Evolutionary conservation across 2,113 vertebrate genomes (phyloP).

Genomic region (Phoenicopterus ruber): DNA sequence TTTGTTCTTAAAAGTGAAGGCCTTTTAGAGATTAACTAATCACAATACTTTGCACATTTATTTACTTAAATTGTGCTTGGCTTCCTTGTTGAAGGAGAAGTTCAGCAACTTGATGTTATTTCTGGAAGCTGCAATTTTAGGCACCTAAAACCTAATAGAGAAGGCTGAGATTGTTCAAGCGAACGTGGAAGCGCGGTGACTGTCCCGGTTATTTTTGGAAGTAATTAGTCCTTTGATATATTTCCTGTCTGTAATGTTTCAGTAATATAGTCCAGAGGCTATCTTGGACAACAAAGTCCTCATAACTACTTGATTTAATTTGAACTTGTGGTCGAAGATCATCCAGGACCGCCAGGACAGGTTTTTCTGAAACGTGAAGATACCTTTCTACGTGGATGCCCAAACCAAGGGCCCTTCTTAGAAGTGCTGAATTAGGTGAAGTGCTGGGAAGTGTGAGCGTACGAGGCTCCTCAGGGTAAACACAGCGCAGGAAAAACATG

Average conservation of each 20-base stretch:
- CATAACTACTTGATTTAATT: background rate
- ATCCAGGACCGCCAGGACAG: background rate
- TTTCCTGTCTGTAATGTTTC: background rate
- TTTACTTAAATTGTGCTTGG: background rate
- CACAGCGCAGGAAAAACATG: background rate
- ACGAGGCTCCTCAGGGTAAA: background rate
- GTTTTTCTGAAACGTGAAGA: background rate
- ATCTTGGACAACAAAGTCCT: background rate
- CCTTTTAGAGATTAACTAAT: background rate
- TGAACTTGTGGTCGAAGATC: background rate
- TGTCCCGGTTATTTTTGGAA: background rate
- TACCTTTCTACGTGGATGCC: background rate
- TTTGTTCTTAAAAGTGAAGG: constrained; percentile 42
- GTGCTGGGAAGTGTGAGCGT: background rate
- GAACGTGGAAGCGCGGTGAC: fast-evolving
- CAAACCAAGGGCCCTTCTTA: background rate
- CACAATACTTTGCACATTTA: background rate
- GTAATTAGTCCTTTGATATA: constrained; percentile 26
- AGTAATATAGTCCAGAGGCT: background rate
- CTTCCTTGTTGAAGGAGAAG: background rate
- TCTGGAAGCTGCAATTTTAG: constrained; percentile 23
- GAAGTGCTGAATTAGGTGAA: background rate
- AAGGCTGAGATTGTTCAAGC: background rate
- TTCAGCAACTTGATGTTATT: background rate
- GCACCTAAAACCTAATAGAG: background rate